A percentile compares a stretch with the other conserved stretches of the same genome.
Conservation (phyloP, 2,888 invertebrate genomes). For the Thysanoteuthis rhombus region DNA sequence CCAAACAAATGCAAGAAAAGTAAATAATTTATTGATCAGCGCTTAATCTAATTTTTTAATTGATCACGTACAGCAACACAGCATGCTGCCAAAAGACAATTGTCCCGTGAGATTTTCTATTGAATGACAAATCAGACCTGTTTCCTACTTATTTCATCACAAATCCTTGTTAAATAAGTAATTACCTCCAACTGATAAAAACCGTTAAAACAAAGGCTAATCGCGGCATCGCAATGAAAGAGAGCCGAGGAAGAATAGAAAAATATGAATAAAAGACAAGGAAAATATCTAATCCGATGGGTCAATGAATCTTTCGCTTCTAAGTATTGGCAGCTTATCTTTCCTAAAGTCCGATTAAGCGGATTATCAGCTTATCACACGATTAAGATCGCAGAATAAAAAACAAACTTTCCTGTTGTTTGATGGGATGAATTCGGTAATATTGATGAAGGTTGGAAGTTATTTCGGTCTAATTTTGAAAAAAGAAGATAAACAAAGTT, state of each 20-base stretch:
- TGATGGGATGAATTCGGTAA: neutral
- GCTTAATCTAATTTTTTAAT: too few species aligned
- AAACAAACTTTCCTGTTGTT: neutral
- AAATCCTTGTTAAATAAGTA: neutral
- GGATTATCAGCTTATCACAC: neutral
- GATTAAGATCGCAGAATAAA: neutral
- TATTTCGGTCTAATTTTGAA: neutral
- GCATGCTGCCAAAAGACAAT: too few species aligned
- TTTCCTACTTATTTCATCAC: neutral
- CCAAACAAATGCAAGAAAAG: too few species aligned
- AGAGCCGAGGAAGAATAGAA: neutral
- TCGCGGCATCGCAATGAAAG: neutral
- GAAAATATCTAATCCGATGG: neutral
- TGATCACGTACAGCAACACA: too few species aligned
- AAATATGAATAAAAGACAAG: too few species aligned
- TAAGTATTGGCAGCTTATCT: neutral
- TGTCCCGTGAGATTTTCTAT: too few species aligned
- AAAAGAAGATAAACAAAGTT: neutral
- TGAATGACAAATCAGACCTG: too few species aligned
- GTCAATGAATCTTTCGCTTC: neutral
- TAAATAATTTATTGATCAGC: too few species aligned
- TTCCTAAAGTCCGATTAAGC: neutral
- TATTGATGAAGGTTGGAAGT: neutral
- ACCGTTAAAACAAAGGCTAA: neutral
- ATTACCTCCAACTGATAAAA: neutral